Evolutionary conservation across 2,113 vertebrate genomes (phyloP).

Genomic region (Actinemys pallida): DNA sequence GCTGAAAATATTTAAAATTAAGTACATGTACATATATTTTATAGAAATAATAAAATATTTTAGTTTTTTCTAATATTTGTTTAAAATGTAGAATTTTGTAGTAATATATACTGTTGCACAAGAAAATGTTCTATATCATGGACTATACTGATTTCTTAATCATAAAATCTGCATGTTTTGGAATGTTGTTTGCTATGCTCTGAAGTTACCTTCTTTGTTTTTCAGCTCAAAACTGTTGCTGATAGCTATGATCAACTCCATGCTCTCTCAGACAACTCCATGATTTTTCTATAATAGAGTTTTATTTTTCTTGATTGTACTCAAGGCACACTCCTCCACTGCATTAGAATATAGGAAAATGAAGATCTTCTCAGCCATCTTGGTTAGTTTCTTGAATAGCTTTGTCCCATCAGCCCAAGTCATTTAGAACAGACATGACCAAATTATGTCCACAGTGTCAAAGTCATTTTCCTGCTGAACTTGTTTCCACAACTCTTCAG

Average conservation of each 20-base stretch:
- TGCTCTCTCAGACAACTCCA: not conserved
- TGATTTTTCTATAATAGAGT: not conserved
- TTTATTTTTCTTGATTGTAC: not conserved
- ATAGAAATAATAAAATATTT: not conserved
- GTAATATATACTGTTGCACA: not conserved
- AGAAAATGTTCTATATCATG: not conserved
- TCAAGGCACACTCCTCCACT: not conserved
- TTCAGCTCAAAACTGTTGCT: not conserved
- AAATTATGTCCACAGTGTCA: not conserved
- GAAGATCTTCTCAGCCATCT: constrained; percentile 14
- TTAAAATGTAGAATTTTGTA: not conserved
- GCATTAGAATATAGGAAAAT: constrained; percentile 25
- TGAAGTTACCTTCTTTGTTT: not conserved
- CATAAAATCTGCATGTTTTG: not conserved
- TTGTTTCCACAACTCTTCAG: constrained; percentile 23
- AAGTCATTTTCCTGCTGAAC: constrained; percentile 53
- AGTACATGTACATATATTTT: not conserved
- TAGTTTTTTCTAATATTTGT: not conserved
- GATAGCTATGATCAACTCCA: not conserved
- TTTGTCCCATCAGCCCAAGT: constrained; percentile 3
- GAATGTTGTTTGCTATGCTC: not conserved
- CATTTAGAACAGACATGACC: constrained; percentile 20
- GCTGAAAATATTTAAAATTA: not conserved
- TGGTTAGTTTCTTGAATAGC: constrained; percentile 1
- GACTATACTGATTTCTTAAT: not conserved